Evolutionary conservation across 2,888 invertebrate genomes (phyloP).

Genomic region (Merodon equestris): DNA sequence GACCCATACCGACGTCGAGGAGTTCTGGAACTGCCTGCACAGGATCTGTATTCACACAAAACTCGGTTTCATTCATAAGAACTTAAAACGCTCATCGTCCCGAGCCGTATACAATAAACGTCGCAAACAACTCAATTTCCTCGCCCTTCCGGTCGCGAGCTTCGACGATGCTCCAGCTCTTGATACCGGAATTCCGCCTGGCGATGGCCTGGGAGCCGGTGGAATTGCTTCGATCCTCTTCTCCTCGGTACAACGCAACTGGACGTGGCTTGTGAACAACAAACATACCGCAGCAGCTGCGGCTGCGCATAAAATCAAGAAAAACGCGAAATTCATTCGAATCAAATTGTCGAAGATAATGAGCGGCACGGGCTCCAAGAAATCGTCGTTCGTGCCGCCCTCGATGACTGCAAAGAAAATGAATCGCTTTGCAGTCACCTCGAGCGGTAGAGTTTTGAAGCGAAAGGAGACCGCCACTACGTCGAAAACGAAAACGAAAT

Average conservation of each 20-base stretch:
- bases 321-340: constrained; percentile 35
- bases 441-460: constrained; percentile 36
- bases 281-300: constrained; percentile 54
- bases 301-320: constrained; percentile 45
- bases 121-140: constrained; percentile 70
- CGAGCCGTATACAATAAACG: constrained; percentile 37
- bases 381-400: background rate
- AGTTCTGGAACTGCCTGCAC: constrained; percentile 86
- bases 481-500: constrained; percentile 12
- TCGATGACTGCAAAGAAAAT: constrained; percentile 35
- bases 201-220: constrained; percentile 83
- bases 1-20: constrained; percentile 80
- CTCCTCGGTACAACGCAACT: constrained; percentile 83
- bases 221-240: constrained; percentile 86
- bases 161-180: constrained; percentile 75
- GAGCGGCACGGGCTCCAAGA: constrained; percentile 20
- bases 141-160: constrained; percentile 61
- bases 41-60: constrained; percentile 84
- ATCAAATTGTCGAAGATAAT: constrained; percentile 47
- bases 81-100: background rate
- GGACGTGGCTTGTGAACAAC: constrained; percentile 80
- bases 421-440: constrained; percentile 38
- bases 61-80: constrained; percentile 77
- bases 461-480: constrained; percentile 31
- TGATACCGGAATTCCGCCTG: constrained; percentile 84